These are phyloP conservation scores for Nestor notabilis DNA, from an alignment of 2,113 vertebrate species.

Conservation along the genomic window DNA sequence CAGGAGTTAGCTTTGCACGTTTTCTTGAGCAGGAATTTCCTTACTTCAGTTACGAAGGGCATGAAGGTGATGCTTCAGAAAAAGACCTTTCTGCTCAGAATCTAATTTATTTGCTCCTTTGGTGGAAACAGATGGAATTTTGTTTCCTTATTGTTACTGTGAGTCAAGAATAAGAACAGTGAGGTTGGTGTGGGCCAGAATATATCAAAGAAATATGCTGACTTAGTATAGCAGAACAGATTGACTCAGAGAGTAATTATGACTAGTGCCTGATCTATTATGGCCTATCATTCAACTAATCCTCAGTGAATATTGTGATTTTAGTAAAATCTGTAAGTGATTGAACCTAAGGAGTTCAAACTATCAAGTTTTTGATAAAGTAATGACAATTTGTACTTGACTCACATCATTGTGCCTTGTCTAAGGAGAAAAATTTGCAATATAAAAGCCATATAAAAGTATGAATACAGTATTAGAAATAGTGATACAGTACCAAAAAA, in stretches of 20 bases:
- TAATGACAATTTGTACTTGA: neutral
- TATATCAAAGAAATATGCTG: neutral
- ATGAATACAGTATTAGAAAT: neutral
- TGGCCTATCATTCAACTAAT: neutral
- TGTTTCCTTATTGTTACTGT: neutral
- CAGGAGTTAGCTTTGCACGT: neutral
- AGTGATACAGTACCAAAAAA: neutral
- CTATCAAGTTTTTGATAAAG: neutral
- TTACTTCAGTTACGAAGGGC: neutral
- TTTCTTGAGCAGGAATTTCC: neutral
- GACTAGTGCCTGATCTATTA: neutral
- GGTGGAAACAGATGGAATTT: neutral
- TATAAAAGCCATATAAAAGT: neutral
- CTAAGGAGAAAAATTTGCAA: neutral
- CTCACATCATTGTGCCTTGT: neutral
- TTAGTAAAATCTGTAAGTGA: neutral
- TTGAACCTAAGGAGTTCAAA: neutral
- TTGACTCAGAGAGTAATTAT: neutral
- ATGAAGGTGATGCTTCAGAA: neutral
- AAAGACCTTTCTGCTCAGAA: neutral
- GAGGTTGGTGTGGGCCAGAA: neutral
- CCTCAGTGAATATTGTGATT: neutral
- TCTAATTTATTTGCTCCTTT: neutral
- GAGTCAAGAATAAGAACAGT: neutral
- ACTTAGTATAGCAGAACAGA: neutral